Evolutionary conservation across 1,140 invertebrate genomes (phyloP).

Genomic region (Lasaia peninsularis): DNA sequence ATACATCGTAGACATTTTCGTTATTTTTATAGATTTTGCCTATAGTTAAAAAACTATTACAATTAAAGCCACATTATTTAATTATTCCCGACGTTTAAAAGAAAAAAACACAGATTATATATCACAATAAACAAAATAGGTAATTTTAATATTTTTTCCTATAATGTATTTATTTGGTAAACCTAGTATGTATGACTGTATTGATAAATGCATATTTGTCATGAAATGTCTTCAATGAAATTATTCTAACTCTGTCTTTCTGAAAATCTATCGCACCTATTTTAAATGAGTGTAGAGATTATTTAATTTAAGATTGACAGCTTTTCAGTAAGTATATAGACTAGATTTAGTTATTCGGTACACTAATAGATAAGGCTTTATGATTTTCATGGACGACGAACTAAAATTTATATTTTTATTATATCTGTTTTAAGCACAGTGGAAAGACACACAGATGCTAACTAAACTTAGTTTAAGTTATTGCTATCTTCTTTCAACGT

Average conservation of each 20-base stretch:
- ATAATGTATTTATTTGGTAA: conserved; percentile 3
- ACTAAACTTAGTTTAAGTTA: too few species aligned
- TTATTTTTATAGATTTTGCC: too few species aligned
- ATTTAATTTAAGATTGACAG: background rate
- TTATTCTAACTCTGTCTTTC: background rate
- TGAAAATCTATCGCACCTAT: background rate
- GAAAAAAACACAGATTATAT: background rate
- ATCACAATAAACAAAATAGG: background rate
- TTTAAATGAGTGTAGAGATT: background rate
- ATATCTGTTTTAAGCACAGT: too few species aligned
- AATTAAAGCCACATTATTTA: background rate
- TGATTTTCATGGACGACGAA: too few species aligned
- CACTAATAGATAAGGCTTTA: too few species aligned
- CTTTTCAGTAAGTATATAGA: too few species aligned
- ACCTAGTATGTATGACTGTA: conserved; percentile 3
- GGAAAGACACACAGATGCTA: too few species aligned
- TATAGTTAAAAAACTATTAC: too few species aligned
- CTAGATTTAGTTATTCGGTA: too few species aligned
- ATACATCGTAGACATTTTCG: too few species aligned
- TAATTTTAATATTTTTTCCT: background rate
- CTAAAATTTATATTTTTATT: too few species aligned
- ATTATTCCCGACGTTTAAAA: background rate
- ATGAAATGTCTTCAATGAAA: background rate
- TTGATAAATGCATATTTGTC: background rate
- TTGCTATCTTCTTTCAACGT: too few species aligned